Evolutionary conservation across 2,797 vertebrate species (phyloP).

Genomic region (Pygocentrus nattereri): DNA sequence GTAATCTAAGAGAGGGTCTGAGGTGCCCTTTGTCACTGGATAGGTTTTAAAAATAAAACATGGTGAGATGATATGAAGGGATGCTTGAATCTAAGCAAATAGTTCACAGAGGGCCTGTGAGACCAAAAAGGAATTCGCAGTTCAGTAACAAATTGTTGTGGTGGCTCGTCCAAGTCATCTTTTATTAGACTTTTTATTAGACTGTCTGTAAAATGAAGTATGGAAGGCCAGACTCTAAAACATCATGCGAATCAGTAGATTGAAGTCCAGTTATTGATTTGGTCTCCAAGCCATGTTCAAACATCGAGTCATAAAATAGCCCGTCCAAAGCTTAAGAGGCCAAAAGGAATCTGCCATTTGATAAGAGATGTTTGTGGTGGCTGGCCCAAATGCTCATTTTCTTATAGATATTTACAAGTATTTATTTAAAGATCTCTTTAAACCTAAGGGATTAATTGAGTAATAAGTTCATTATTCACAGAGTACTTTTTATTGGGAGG

Average conservation of each 20-base stretch:
- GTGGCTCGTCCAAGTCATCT: slow-evolving; percentile 52
- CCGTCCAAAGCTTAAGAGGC: not conserved
- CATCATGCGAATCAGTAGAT: not conserved
- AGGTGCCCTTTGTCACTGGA: slow-evolving; percentile 87
- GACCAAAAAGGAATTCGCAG: slow-evolving; percentile 66
- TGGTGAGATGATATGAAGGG: slow-evolving; percentile 72
- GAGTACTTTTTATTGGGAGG: no score
- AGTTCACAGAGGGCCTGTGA: slow-evolving; percentile 72
- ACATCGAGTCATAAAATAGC: not conserved
- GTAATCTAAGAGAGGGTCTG: slow-evolving; percentile 88
- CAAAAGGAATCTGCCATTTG: not conserved
- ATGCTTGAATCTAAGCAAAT: slow-evolving; percentile 78
- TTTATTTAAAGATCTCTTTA: no score
- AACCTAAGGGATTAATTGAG: not conserved
- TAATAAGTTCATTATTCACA: not conserved
- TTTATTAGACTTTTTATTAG: slow-evolving; percentile 12
- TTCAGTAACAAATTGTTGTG: slow-evolving; percentile 62
- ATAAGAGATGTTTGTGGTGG: not conserved
- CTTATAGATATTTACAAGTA: no score
- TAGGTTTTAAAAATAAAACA: slow-evolving; percentile 92
- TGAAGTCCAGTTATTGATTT: not conserved
- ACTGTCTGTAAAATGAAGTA: not conserved
- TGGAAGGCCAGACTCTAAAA: not conserved
- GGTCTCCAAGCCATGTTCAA: not conserved
- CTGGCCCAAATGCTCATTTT: not conserved